Base-by-base conservation (phyloP, 2,113 vertebrate genomes). In the Typhlomys cinereus region DNA sequence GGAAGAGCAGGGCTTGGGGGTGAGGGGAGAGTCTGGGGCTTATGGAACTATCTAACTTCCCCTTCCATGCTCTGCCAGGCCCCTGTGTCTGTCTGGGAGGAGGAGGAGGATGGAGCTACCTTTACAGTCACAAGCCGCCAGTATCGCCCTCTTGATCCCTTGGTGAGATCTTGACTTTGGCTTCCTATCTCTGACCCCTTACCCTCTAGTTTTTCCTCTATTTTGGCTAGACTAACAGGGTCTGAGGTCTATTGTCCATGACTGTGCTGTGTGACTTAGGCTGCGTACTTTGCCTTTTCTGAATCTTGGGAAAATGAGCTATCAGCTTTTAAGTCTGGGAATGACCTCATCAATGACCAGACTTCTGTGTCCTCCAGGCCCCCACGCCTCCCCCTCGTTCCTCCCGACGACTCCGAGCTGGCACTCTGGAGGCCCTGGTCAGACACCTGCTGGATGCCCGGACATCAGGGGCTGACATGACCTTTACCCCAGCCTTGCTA, bases 401-500 rank as follows among this genome's bases (percentile, higher is more conserved):
- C 31, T 95, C 93, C 14, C 89, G 97, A 25, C 52, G 98, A 9
- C 96, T 99, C 48, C 99, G 99, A 74, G 98, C 98, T 0, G 99
- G 98, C 27, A 99, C 98, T 1, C 98, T 99, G 31, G 98, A 98
- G 95, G 98, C 98, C 91, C 97, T 99, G 75, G 98, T 98, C 84
- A 98, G 98, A 71, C 98, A 99, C 97, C 97, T 99, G 34, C 98
- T 98, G 96, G 98, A 98, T 5, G 97, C 98, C 23, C 79, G 54
- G 81, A 96, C 94, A 2, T 74, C 95, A 48, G 94, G 97, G 14
- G 89, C 98, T 89, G 99, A 99, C 95, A 61, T 98, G 31, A 98
- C 98, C 85, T 99, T 98, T 95, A 95, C 98, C 76, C 97, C 98
- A 66, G 97, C 98, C 97, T 99, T 99, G 97, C 97, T 99, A 67